phyloP scores from a whole-genome alignment of 2,113 vertebrate genomes.

The Mohoua ochrocephala region DNA sequence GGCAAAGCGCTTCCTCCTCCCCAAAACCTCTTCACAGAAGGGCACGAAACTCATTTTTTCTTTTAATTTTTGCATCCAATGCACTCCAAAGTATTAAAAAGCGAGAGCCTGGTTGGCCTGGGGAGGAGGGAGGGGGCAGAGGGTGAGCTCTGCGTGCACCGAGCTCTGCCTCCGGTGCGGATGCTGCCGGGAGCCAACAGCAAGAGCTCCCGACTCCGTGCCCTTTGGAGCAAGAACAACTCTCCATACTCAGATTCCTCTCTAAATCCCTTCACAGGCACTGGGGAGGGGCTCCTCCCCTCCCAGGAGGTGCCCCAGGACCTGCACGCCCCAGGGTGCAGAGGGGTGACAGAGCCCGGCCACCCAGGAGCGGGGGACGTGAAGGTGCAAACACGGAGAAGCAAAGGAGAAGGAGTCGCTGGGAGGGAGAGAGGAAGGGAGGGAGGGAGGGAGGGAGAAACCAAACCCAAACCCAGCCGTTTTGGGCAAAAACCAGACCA shows the following conservation, averaged over 20 bases:
- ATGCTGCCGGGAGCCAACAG: neutral
- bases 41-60: neutral
- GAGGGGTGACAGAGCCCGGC: neutral
- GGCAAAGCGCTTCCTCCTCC: neutral
- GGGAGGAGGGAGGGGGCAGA: neutral
- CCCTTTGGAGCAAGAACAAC: neutral
- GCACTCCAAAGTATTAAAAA: neutral
- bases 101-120: neutral
- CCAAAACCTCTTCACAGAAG: neutral
- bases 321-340: neutral
- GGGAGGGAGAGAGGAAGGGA: neutral
- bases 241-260: neutral
- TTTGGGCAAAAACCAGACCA: neutral
- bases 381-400: neutral
- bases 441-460: neutral
- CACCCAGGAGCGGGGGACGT: rapidly evolving
- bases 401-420: neutral
- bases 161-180: rapidly evolving
- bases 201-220: rapidly evolving
- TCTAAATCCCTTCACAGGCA: neutral
- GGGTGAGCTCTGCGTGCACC: rapidly evolving
- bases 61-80: neutral
- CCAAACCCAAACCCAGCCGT: neutral
- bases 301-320: neutral
- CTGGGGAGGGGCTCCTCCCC: neutral